phyloP scores from a whole-genome alignment of 2,797 vertebrate species.

The Manis pentadactyla region DNA sequence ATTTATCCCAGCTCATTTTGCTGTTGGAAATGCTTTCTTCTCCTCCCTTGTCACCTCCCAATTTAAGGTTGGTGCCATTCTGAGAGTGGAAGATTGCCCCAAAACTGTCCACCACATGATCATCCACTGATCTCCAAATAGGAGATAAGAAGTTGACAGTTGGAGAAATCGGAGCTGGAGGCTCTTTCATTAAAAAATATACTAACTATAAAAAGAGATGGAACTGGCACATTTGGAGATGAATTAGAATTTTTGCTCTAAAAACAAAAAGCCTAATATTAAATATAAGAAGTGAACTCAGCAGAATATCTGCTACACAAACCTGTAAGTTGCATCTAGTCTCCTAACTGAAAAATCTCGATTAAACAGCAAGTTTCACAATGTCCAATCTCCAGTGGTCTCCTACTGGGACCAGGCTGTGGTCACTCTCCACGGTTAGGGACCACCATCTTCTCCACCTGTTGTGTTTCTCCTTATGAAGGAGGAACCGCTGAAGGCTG shows the following conservation, averaged over 20 bases:
- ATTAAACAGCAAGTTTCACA: neutral
- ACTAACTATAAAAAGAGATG: neutral
- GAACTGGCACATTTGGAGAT: neutral
- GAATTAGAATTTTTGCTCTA: neutral
- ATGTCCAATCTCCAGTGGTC: accelerated
- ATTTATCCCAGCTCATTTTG: neutral
- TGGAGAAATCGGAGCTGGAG: neutral
- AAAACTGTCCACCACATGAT: neutral
- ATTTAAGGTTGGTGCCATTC: neutral
- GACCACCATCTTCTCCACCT: neutral
- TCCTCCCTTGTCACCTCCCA: neutral
- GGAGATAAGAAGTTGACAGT: neutral
- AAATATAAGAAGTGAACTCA: neutral
- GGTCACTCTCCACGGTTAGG: neutral
- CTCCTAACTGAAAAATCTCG: accelerated
- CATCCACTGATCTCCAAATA: neutral
- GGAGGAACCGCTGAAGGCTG: neutral
- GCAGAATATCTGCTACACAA: neutral
- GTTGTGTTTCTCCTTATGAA: neutral
- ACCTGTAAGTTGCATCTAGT: neutral
- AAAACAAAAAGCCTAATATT: neutral
- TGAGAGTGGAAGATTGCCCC: neutral
- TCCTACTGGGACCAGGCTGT: neutral
- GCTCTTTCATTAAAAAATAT: neutral
- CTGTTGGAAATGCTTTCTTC: neutral